Evolutionary conservation across 2,888 invertebrate genomes (phyloP), one percentile per base, ranked within the genome.

Genomic region (Apotomis betuletana): DNA sequence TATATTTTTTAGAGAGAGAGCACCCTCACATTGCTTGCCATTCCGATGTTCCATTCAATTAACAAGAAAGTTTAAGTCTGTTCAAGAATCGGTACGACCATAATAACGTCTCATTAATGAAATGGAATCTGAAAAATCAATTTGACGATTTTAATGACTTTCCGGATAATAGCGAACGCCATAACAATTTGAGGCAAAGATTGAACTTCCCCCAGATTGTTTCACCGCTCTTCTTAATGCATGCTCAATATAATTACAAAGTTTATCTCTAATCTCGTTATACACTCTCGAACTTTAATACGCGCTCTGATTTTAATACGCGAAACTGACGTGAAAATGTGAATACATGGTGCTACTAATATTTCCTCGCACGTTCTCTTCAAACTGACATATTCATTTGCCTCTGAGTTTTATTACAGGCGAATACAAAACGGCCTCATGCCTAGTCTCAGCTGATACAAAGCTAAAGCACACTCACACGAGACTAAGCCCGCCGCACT

Each of bases 401-500:
- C n/a, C n/a, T 77, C 75, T 75, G 62, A 75, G 79, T 88, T 88
- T 85, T 86, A 87, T 85, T 84, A 84, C 80, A 87, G 79, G 79
- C 78, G 82, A 87, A 88, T 85, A 87, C 81, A 85, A 84, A 88
- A 86, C 81, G 80, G 77, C 74, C 75, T 79, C 76, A 79, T 82
- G 82, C 78, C 81, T 81, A 80, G 81, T 83, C 79, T 76, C 77
- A 81, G 80, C 77, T 75, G 82, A 82, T 84, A 81, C 87, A 87
- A 89, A 86, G 87, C 80, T 78, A 77, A 76, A 79, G 83, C 85
- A 84, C 82, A 80, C 78, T 79, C 78, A 74, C 77, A 77, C 81
- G 78, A 74, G 80, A 79, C 84, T 87, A 87, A 89, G 86, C 87
- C 85, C 81, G 81, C 82, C 81, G 81, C 80, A 83, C 83, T 85